These are phyloP conservation scores for Saxidomus purpurata DNA, from an alignment of 1,140 invertebrate species.

Conservation along the genomic window DNA sequence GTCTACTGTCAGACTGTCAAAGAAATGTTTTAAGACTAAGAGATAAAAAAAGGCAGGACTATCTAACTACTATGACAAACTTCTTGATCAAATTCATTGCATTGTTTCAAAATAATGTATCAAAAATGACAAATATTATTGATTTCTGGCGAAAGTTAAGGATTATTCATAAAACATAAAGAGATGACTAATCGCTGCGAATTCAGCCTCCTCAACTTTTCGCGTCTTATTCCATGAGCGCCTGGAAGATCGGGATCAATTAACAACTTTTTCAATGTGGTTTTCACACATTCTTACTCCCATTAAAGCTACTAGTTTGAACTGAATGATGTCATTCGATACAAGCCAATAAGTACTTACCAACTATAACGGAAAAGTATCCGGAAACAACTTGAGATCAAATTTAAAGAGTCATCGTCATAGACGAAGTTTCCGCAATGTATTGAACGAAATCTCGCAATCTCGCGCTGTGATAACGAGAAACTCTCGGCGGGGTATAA, in stretches of 20 bases:
- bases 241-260: slow-evolving; percentile 33
- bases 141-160: slow-evolving; percentile 2
- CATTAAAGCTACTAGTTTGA: background rate
- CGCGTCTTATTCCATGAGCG: slow-evolving; percentile 13
- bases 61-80: too few species aligned
- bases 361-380: slow-evolving; percentile 39
- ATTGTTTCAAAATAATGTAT: background rate
- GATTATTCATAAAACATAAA: slow-evolving; percentile 49
- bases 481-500: background rate
- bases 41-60: too few species aligned
- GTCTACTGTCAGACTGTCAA: too few species aligned
- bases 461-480: slow-evolving; percentile 14
- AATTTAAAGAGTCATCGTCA: slow-evolving; percentile 16
- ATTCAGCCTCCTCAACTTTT: slow-evolving; percentile 17
- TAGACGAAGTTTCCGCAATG: background rate
- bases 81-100: too few species aligned
- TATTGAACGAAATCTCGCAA: slow-evolving; percentile 29
- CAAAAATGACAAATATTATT: slow-evolving; percentile 51
- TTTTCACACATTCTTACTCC: background rate
- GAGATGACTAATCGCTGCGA: slow-evolving; percentile 16
- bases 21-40: too few species aligned
- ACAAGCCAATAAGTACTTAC: slow-evolving; percentile 31
- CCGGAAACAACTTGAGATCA: slow-evolving; percentile 47
- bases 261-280: slow-evolving; percentile 9
- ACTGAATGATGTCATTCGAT: slow-evolving; percentile 3